Conservation (phyloP, 1,140 invertebrate species). For the Halesus radiatus region DNA sequence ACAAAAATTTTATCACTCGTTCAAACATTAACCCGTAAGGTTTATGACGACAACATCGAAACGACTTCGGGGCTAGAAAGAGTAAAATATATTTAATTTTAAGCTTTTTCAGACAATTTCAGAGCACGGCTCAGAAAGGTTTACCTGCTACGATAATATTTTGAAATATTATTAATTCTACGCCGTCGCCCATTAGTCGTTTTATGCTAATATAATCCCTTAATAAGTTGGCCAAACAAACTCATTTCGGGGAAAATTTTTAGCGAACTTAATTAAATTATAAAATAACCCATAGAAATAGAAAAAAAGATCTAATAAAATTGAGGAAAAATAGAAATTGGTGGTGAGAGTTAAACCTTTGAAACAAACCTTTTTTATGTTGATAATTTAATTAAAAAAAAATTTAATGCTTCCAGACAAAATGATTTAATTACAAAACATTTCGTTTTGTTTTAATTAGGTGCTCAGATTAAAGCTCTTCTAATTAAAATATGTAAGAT, state of each 20-base stretch:
- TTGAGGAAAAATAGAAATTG: too few relatives aligned
- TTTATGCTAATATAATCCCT: conserved; percentile 5
- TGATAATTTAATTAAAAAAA: too few relatives aligned
- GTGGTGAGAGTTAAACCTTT: too few relatives aligned
- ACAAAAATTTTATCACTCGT: not conserved
- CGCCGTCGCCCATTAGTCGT: not conserved
- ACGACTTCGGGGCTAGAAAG: conserved; percentile 2
- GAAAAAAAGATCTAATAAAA: too few relatives aligned
- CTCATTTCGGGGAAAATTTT: not conserved
- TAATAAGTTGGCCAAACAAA: conserved; percentile 24
- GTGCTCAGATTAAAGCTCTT: too few relatives aligned
- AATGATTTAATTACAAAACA: too few relatives aligned
- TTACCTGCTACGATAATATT: conserved; percentile 19
- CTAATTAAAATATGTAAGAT: too few relatives aligned
- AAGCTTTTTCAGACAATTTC: conserved; percentile 4
- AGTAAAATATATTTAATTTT: conserved; percentile 3
- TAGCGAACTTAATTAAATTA: conserved; percentile 9
- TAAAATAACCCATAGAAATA: not conserved
- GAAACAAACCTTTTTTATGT: too few relatives aligned
- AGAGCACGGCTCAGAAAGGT: not conserved
- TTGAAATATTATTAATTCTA: conserved; percentile 21
- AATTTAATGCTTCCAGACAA: too few relatives aligned
- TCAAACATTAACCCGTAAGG: not conserved
- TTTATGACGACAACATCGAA: not conserved
- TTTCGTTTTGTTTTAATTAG: too few relatives aligned